Conservation (phyloP, 2,797 vertebrate species). For the Argya squamiceps region DNA sequence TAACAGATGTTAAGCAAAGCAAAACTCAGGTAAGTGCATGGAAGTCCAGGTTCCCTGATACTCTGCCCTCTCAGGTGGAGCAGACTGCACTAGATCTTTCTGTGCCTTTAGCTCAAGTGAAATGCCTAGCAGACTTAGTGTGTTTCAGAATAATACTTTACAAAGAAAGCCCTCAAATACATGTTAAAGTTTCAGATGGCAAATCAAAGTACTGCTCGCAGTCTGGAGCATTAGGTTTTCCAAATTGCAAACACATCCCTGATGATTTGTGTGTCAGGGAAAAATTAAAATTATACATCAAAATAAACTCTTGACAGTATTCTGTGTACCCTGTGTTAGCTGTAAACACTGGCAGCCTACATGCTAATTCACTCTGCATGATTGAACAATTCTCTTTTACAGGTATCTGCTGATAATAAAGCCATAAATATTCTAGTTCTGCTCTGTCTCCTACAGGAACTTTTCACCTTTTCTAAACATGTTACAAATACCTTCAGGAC, state of each 20-base stretch:
- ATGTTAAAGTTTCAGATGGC: not conserved
- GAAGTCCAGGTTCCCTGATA: not conserved
- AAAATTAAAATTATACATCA: constrained; percentile 26
- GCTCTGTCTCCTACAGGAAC: not conserved
- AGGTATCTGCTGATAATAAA: not conserved
- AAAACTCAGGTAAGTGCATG: not conserved
- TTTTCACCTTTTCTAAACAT: not conserved
- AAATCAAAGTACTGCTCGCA: accelerated
- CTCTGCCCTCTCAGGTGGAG: not conserved
- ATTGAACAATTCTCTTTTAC: not conserved
- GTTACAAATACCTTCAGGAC: not conserved
- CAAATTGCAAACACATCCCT: not conserved
- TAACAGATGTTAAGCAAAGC: not conserved
- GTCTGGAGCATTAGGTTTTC: not conserved
- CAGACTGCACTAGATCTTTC: not conserved
- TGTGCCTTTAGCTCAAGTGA: not conserved
- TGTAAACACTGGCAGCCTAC: not conserved
- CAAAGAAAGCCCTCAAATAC: not conserved
- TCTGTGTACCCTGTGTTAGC: not conserved
- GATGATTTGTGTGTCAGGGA: not conserved
- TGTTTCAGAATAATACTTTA: not conserved
- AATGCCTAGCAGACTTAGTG: not conserved
- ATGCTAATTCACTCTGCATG: not conserved
- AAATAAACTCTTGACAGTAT: not conserved
- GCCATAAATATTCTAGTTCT: not conserved